Evolutionary conservation across 2,888 invertebrate genomes (phyloP).

Genomic region (Cenopis cana): DNA sequence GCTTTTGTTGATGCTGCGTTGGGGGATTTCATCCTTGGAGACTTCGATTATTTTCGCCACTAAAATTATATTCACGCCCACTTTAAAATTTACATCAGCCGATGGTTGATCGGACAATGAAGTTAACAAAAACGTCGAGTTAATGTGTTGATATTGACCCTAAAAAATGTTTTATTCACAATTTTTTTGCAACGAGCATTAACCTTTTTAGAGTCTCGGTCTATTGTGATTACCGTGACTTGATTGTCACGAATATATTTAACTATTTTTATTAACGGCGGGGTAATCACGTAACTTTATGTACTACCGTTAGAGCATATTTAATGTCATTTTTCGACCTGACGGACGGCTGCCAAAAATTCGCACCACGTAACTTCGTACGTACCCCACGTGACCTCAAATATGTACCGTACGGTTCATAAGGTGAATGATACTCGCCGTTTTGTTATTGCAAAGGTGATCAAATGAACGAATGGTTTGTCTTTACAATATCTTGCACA

Average conservation of each 20-base stretch:
- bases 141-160: conserved; percentile 27
- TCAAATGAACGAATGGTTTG: no score
- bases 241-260: background rate
- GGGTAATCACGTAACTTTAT: no score
- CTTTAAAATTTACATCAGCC: conserved; percentile 24
- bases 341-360: no score
- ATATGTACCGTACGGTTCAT: no score
- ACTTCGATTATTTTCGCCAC: background rate
- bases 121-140: conserved; percentile 12
- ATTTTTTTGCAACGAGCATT: conserved; percentile 3
- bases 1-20: conserved; percentile 1
- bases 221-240: background rate
- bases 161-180: background rate
- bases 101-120: conserved; percentile 10
- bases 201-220: conserved; percentile 1
- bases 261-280: no score
- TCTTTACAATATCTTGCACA: no score
- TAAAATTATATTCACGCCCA: conserved; percentile 27
- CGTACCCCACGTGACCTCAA: no score
- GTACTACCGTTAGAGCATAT: no score
- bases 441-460: no score
- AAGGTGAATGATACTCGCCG: no score
- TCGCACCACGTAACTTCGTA: no score
- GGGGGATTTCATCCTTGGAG: background rate
- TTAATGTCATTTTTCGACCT: no score